A percentile compares a stretch with the other conserved stretches of the same genome.
phyloP scores from a whole-genome alignment of 1,140 invertebrate species.

The Tetramorium parvispinum region DNA sequence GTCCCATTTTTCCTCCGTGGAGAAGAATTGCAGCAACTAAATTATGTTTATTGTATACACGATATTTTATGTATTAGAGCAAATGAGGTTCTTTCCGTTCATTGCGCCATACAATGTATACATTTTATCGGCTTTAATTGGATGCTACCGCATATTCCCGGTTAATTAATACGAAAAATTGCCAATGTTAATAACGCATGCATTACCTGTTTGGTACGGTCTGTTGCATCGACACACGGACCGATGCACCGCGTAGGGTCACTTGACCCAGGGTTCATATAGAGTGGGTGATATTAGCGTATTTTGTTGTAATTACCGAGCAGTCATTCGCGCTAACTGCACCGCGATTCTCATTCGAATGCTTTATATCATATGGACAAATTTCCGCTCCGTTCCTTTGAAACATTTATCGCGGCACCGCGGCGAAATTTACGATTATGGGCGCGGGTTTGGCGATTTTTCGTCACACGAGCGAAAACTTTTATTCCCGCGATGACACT shows the following conservation, averaged over 20 bases:
- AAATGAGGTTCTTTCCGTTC: slow-evolving; percentile 67
- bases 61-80: slow-evolving; percentile 70
- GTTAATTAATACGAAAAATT: slow-evolving; percentile 79
- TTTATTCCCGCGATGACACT: slow-evolving; percentile 52
- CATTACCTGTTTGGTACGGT: slow-evolving; percentile 73
- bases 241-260: slow-evolving; percentile 70
- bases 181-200: slow-evolving; percentile 77
- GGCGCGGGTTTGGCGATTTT: slow-evolving; percentile 22
- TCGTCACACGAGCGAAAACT: slow-evolving; percentile 47
- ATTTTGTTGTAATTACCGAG: slow-evolving; percentile 76
- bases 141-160: slow-evolving; percentile 70
- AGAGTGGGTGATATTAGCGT: slow-evolving; percentile 72
- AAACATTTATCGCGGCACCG: slow-evolving; percentile 49
- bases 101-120: slow-evolving; percentile 57
- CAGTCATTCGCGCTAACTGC: slow-evolving; percentile 64
- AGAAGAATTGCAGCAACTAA: slow-evolving; percentile 14
- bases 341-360: slow-evolving; percentile 70
- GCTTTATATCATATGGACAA: slow-evolving; percentile 48
- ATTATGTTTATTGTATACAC: slow-evolving; percentile 55
- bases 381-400: slow-evolving; percentile 32
- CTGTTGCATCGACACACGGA: slow-evolving; percentile 62
- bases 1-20: slow-evolving; percentile 22
- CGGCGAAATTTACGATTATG: slow-evolving; percentile 57
- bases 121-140: slow-evolving; percentile 77
- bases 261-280: slow-evolving; percentile 67